phyloP scores from a whole-genome alignment of 2,888 invertebrate genomes.

The Tenodera sinensis region DNA sequence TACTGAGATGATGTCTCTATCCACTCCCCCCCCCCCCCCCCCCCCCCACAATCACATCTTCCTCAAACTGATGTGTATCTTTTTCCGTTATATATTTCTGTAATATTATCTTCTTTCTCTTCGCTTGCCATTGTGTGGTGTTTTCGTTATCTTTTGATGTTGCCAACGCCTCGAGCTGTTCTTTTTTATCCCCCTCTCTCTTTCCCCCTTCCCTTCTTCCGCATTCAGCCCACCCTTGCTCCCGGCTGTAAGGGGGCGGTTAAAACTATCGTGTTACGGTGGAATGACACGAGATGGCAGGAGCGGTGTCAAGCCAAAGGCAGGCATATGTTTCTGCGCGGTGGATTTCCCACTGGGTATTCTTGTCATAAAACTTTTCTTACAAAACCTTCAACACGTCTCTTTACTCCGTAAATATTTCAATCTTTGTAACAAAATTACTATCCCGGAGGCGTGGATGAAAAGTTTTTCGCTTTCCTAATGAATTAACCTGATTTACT shows the following conservation, averaged over 20 bases:
- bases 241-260: background rate
- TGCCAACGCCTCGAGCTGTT: background rate
- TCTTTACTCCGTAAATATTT: background rate
- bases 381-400: background rate
- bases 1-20: background rate
- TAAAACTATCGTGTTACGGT: background rate
- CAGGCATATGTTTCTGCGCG: background rate
- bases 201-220: background rate
- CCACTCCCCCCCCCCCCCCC: no score
- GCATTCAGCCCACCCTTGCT: background rate
- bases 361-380: background rate
- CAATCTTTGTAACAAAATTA: background rate
- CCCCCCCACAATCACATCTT: background rate
- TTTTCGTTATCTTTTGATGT: background rate
- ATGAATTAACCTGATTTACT: background rate
- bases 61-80: background rate
- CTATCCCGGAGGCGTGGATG: background rate
- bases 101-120: background rate
- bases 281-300: background rate
- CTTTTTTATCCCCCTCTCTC: background rate
- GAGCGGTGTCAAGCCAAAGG: background rate
- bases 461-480: background rate
- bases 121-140: background rate
- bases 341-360: background rate
- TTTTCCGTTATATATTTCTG: background rate